phyloP scores from a whole-genome alignment of 1,140 invertebrate species.

The Calliopsis andreniformis region DNA sequence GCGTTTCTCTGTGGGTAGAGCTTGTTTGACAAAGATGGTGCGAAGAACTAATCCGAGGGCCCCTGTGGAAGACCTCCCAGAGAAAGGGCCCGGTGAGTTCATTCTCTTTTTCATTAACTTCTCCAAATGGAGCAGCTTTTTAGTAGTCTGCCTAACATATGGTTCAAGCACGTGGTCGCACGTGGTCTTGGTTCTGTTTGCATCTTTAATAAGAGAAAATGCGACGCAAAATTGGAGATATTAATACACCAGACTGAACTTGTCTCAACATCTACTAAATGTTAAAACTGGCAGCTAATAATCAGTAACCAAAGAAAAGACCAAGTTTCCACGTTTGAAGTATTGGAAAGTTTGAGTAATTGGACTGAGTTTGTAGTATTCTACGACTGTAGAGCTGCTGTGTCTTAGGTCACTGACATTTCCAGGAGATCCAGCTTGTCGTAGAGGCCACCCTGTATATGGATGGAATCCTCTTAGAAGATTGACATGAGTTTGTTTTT shows the following conservation, averaged over 20 bases:
- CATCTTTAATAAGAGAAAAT: too few species aligned
- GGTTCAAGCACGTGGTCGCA: slow-evolving; percentile 49
- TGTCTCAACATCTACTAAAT: slow-evolving; percentile 11
- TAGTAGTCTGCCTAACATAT: slow-evolving; percentile 61
- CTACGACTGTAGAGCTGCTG: too few species aligned
- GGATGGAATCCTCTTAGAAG: neutral
- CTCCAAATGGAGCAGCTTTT: neutral
- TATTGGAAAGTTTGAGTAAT: neutral
- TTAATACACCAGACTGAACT: too few species aligned
- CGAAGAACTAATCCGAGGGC: slow-evolving; percentile 73
- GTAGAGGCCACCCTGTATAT: neutral
- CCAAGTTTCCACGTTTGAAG: too few species aligned
- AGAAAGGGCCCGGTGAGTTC: slow-evolving; percentile 79
- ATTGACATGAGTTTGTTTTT: neutral
- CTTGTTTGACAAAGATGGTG: slow-evolving; percentile 70
- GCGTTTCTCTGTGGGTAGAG: too few species aligned
- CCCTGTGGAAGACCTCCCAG: slow-evolving; percentile 72
- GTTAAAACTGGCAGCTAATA: too few species aligned
- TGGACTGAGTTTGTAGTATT: too few species aligned
- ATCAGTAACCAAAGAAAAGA: too few species aligned
- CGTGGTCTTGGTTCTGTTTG: slow-evolving; percentile 5
- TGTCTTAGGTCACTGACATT: too few species aligned
- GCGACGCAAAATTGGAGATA: too few species aligned
- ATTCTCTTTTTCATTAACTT: neutral
- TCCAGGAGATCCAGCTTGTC: neutral